phyloP scores from a whole-genome alignment of 2,113 vertebrate species.

The Brachypodius melanocephalos region DNA sequence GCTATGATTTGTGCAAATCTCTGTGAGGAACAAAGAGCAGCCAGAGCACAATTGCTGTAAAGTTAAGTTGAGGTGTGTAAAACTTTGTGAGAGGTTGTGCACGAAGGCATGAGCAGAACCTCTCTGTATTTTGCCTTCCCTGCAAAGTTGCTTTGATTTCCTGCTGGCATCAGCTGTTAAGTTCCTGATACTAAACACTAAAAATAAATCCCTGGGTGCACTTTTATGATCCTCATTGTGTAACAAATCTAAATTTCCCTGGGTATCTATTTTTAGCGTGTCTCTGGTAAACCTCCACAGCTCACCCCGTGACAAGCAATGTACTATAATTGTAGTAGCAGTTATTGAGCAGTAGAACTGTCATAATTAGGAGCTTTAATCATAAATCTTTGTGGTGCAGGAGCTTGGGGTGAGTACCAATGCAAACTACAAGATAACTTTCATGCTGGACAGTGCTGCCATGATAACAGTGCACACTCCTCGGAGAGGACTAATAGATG shows the following conservation, averaged over 20 bases:
- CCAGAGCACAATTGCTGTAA: background rate
- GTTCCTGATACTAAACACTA: background rate
- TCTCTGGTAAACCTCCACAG: background rate
- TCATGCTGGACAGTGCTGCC: slow-evolving; percentile 97
- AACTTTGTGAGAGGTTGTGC: background rate
- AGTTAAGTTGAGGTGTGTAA: background rate
- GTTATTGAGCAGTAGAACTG: background rate
- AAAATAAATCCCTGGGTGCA: background rate
- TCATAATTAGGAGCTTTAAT: background rate
- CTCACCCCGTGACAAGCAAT: background rate
- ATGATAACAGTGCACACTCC: slow-evolving; percentile 99
- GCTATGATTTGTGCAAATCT: background rate
- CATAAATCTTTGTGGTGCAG: slow-evolving; percentile 70
- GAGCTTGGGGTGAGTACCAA: slow-evolving; percentile 96
- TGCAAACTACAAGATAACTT: slow-evolving; percentile 96
- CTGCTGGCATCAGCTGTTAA: background rate
- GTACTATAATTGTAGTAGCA: background rate
- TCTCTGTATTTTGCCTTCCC: background rate
- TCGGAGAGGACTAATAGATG: slow-evolving; percentile 94
- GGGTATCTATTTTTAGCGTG: background rate
- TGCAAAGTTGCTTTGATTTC: background rate
- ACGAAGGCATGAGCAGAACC: background rate
- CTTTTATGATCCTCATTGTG: background rate
- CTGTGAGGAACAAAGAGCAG: background rate
- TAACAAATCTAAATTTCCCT: background rate